Conservation (phyloP, 1,140 invertebrate species). For the Drosophila serrata region DNA sequence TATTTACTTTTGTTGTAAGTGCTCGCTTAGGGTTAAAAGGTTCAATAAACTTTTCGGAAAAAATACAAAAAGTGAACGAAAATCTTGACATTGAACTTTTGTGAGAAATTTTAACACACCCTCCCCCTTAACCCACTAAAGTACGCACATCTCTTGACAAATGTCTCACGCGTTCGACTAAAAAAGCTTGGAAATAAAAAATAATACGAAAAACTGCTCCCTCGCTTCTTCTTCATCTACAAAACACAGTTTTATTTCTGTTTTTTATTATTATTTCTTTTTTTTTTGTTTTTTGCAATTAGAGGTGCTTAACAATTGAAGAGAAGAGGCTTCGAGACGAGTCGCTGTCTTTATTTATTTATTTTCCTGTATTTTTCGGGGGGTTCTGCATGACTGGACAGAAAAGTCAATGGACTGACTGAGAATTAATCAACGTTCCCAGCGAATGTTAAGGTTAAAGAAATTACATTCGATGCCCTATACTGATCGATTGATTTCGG, state of each 20-base stretch:
- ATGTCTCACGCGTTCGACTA: constrained; percentile 39
- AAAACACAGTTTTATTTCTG: constrained; percentile 36
- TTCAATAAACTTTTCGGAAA: constrained; percentile 43
- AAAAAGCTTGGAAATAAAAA: constrained; percentile 16
- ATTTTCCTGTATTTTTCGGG: constrained; percentile 28
- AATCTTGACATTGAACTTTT: constrained; percentile 60
- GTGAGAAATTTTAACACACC: constrained; percentile 29
- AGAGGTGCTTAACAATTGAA: constrained; percentile 42
- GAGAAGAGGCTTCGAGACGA: constrained; percentile 33
- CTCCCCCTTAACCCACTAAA: constrained; percentile 9
- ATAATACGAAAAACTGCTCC: constrained; percentile 7
- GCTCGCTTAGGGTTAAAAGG: constrained; percentile 24
- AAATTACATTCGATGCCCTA: constrained; percentile 54
- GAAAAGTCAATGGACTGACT: constrained; percentile 51
- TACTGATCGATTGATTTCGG: constrained; percentile 48
- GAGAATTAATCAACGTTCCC: constrained; percentile 44
- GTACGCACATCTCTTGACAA: constrained; percentile 44
- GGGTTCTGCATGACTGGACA: constrained; percentile 57
- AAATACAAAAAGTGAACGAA: constrained; percentile 34
- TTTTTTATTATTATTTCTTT: neutral
- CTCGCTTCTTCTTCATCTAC: constrained; percentile 16
- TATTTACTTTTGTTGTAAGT: constrained; percentile 40
- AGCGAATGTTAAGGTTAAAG: constrained; percentile 55
- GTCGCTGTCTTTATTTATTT: constrained; percentile 36
- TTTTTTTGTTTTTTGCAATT: constrained; percentile 35